Evolutionary conservation across 64 coral and sea anemone genomes (phyloP), one percentile per base, ranked within the genome.

Genomic region (Montipora foliosa): DNA sequence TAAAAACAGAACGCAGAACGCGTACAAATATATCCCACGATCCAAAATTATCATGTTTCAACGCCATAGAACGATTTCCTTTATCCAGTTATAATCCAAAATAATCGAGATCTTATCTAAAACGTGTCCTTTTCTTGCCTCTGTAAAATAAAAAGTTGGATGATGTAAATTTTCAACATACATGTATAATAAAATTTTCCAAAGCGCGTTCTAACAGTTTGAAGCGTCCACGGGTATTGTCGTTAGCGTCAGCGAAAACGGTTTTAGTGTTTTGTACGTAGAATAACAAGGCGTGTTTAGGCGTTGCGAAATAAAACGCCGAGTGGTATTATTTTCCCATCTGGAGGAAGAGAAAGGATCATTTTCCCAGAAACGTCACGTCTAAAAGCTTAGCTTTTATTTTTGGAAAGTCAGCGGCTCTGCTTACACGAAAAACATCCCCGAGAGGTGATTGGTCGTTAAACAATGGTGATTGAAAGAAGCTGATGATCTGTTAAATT

Each of bases 401-500:
- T 86, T 86, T 86, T 22, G 46, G 64, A 50, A 16, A 68, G 2
- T 6, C 17, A 47, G 17, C 37, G 37, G 37, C 47, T 86, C 82
- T 8, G 46, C 71, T 86, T 71, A 71, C 82, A 71, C 29, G 48
- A 9, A 49, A 86, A 86, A 86, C 82, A 86, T 44, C 37, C 16
- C 14, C 19, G 82, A 21, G 7, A 20, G 46, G 64, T 71, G 82
- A 72, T 86, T 86, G 82, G 82, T 68, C 10, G 82, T 11, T n/a
- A 5, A 20, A 86, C 66, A 86, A 86, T 86, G 3, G 64, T 22
- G 62, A 86, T 72, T 86, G 51, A 72, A 86, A 86, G 5, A 1
- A 86, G 66, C 66, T 86, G 82, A 86, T 86, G 64, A 86, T 86
- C 67, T 73, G 82, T 86, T 71, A 71, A 86, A 86, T 86, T 86